Evolutionary conservation across 2,888 invertebrate species (phyloP), one percentile per base, ranked within the genome.

Genomic region (Drosophila quinaria): DNA sequence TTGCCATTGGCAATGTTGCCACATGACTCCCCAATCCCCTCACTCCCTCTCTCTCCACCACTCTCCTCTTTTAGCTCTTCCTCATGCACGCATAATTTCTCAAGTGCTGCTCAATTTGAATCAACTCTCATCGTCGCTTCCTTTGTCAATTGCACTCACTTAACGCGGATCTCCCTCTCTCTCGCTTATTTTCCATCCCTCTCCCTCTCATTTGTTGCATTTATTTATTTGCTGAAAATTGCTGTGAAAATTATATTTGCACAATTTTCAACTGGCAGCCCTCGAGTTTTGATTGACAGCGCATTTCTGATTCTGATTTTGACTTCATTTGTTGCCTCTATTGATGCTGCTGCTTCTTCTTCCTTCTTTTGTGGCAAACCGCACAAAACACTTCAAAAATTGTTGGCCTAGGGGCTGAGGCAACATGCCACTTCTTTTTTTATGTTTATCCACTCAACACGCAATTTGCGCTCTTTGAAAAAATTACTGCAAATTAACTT

Each of bases 221-320:
- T 87, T 81, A 60, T 78, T 70, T 74, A 74, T 78, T 77, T 82
- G 76, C 71, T 64, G 80, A 82, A 78, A 69, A 64, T 67, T 74
- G 76, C 68, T 88, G 87, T 72, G 87, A 70, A 88, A 89, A 90
- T 87, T 90, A 87, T 87, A 90, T 87, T 87, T 87, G 89, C 89
- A 87, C 84, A 90, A 85, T 72, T 81, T 77, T 71, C 70, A 70
- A 49, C 63, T 51, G 52, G 17, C 59, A 39, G 56, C 71, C 49
- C 77, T 85, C 56, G 64, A 83, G 64, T 66, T 68, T 56, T 64
- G 62, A 74, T 82, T 59, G 54, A 50, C 59, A 60, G 29, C 62
- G 54, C 44, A 70, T 46, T 51, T 63, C 49, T 51, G 52, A 15
- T 59, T 62, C 47, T 42, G 59, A 41, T 64, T 68, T 35, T 37